Evolutionary conservation across 2,113 vertebrate species (phyloP), one percentile per base, ranked within the genome.

Genomic region (Mormyrus iriodes): DNA sequence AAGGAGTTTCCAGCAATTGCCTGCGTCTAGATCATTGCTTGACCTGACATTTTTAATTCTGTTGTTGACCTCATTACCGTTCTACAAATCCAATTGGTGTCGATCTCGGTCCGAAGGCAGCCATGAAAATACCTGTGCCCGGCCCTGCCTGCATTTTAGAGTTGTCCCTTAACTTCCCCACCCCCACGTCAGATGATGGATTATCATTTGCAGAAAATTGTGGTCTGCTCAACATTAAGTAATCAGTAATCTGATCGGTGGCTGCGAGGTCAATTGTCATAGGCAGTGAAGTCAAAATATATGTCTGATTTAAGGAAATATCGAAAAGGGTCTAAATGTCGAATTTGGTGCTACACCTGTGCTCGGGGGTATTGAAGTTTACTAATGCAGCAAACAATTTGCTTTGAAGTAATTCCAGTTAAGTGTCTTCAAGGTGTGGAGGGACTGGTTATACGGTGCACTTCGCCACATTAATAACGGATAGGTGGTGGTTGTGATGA

Each of bases 11-110:
- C 35, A 19, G 35, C 73, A 79, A 79, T 17, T 7, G 35, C 7
- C 31, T 35, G 69, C 31, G 73, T 17, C 35, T 85, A 51, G 44
- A 27, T 51, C 24, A 85, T n/a, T 15, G 9, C 44, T 44, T 49
- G 83, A 85, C 44, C 46, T 51, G 48, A 85, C 83, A 85, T 48
- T 85, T 85, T 21, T 51, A 27, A 85, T 85, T 31, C 82, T 85
- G 24, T 24, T 4, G 44, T 31, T 51, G 83, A 51, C 83, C 83
- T 85, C 48, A 51, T 85, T 51, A n/a, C 44, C 4, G 48, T 48
- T 51, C 44, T n/a, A 17, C 21, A 3, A 85, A 85, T 85, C 83
- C 24, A 85, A 49, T 31, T 85, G 48, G 48, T 24, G 83, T 85
- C 31, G 83, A 85, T 85, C 48, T 85, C 21, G 17, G 44, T 85